Evolutionary conservation across 2,797 vertebrate species (phyloP), one percentile per base, ranked within the genome.

Genomic region (Tiaroga cobitis): DNA sequence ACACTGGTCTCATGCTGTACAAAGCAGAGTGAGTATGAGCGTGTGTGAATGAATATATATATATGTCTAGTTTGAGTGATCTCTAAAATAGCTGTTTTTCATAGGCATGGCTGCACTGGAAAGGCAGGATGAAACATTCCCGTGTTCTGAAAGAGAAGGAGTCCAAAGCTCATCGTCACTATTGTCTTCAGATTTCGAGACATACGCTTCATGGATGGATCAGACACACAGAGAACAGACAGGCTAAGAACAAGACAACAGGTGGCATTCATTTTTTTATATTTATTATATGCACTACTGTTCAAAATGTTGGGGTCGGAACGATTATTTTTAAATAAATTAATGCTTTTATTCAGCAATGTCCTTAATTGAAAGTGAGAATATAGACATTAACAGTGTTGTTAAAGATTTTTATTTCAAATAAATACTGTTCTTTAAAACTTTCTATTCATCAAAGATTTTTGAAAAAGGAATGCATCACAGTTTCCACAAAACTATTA

Each of bases 71-170:
- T 92, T 93, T 19, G 82, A 90, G 10, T 83, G 87, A 72, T 93
- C 93, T 8, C 85, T 94, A 94, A 95, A 2, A 91, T 93, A 90
- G 92, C 92, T 76, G 13, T 21, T 77, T 1, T 77, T 88, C n/a
- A 67, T 88, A 99, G 98, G 93, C 92, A 26, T 99, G 96, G 97
- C 75, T 93, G 82, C 93, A 85, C 56, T 98, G 97, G 97, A 95
- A 78, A 88, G 91, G 93, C 7, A 89, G 92, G 79, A 92, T 95
- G 63, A 72, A 89, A 1, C 34, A 78, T 19, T 88, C 72, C 49
- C 91, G 90, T 90, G 86, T 39, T 68, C 91, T 94, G n/a, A 96
- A 91, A 84, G 82, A 90, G 85, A 94, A 92, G 72, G 91, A 93
- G 83, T 80, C 81, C 54, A 93, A 86, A 46, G 96, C 97, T 63